phyloP scores from a whole-genome alignment of 2,113 vertebrate species.

The Actenoides hombroni region DNA sequence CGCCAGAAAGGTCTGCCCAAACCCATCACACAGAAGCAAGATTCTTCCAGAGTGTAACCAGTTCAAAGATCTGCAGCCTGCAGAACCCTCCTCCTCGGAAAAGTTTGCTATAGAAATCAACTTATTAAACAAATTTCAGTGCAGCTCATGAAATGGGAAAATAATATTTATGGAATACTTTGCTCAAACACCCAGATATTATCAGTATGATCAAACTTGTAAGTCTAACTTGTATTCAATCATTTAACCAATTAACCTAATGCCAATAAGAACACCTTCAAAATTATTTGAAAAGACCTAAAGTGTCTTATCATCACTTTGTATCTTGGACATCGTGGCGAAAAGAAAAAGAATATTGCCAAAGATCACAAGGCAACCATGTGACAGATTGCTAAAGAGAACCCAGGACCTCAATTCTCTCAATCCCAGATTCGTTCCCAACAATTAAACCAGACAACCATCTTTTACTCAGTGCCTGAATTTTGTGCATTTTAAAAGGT shows the following conservation, averaged over 20 bases:
- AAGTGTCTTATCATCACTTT: not conserved
- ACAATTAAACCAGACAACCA: not conserved
- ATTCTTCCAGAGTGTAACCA: not conserved
- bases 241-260: not conserved
- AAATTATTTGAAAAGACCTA: not conserved
- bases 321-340: not conserved
- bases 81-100: not conserved
- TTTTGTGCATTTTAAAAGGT: not conserved
- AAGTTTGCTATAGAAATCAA: not conserved
- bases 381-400: not conserved
- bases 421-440: not conserved
- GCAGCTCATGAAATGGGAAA: not conserved
- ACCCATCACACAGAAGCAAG: not conserved
- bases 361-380: not conserved
- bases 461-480: not conserved
- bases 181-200: not conserved
- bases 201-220: not conserved
- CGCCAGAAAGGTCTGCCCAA: not conserved
- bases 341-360: not conserved
- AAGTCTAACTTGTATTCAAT: not conserved
- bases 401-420: not conserved
- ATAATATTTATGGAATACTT: not conserved
- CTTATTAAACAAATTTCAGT: not conserved
- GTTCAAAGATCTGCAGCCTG: not conserved
- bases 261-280: not conserved